These are phyloP conservation scores for Pipa parva DNA, from an alignment of 2,113 vertebrate genomes.

Conservation along the genomic window DNA sequence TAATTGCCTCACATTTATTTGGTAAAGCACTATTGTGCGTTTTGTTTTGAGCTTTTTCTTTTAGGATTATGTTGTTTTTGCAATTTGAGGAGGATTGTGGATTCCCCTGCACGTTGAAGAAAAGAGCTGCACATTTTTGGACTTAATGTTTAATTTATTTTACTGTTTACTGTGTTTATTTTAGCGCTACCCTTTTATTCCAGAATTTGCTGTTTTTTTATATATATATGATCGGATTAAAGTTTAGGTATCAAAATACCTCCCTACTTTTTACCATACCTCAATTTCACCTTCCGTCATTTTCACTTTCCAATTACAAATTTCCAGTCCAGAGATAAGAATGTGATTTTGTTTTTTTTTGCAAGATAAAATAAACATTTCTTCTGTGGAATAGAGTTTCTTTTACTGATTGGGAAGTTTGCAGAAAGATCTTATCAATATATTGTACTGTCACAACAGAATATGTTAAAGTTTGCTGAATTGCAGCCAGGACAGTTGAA, in stretches of 20 bases:
- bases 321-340: slow-evolving; percentile 32
- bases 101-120: too few relatives aligned
- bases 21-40: too few relatives aligned
- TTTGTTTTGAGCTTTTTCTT: too few relatives aligned
- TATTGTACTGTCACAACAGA: slow-evolving; percentile 19
- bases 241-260: slow-evolving; percentile 10
- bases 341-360: slow-evolving; percentile 38
- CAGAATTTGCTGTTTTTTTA: too few relatives aligned
- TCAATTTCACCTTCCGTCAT: slow-evolving; percentile 37
- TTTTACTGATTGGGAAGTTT: slow-evolving; percentile 28
- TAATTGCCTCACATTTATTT: too few relatives aligned
- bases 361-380: slow-evolving; percentile 44
- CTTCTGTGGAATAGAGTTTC: slow-evolving; percentile 39
- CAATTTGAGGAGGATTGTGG: too few relatives aligned
- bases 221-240: neutral
- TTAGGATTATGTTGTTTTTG: too few relatives aligned
- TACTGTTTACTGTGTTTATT: too few relatives aligned
- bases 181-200: too few relatives aligned
- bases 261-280: slow-evolving; percentile 17
- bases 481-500: slow-evolving; percentile 21
- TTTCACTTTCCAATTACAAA: slow-evolving; percentile 33
- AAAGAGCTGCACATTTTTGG: too few relatives aligned
- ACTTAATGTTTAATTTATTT: too few relatives aligned
- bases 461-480: slow-evolving; percentile 36
- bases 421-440: slow-evolving; percentile 36